Percentiles rank a stretch among this genome's conserved stretches.
These are phyloP conservation scores for Busseola fusca DNA, from an alignment of 2,888 invertebrate species.

Conservation along the genomic window DNA sequence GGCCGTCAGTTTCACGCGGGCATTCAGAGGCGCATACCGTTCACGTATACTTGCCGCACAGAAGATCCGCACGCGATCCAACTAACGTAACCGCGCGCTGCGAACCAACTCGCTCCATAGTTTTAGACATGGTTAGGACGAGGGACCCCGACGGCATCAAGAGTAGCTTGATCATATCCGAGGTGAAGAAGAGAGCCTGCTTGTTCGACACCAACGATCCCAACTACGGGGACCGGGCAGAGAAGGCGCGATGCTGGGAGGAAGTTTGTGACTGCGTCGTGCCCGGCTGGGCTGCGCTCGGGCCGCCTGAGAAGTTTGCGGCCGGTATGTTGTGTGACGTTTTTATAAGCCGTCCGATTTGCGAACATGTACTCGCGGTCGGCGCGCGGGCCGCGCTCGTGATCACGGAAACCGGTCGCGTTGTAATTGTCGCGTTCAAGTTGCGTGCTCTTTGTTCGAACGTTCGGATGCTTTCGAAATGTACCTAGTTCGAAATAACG, in stretches of 20 bases:
- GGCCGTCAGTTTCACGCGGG: slow-evolving; percentile 86
- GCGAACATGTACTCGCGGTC: slow-evolving; percentile 64
- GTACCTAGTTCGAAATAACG: slow-evolving; percentile 79
- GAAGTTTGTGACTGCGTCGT: slow-evolving; percentile 85
- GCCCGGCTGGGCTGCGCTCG: slow-evolving; percentile 82
- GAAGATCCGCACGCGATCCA: slow-evolving; percentile 68
- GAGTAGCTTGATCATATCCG: slow-evolving; percentile 80
- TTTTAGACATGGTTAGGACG: slow-evolving; percentile 78
- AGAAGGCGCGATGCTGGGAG: slow-evolving; percentile 85
- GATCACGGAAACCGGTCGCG: slow-evolving; percentile 71
- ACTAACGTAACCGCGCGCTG: slow-evolving; percentile 53
- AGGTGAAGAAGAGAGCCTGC: slow-evolving; percentile 83
- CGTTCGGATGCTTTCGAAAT: slow-evolving; percentile 81
- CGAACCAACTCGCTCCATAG: slow-evolving; percentile 29
- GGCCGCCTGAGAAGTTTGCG: slow-evolving; percentile 80
- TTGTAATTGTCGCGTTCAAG: slow-evolving; percentile 78
- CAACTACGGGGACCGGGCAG: slow-evolving; percentile 82
- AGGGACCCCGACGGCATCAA: slow-evolving; percentile 84
- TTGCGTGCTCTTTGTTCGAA: slow-evolving; percentile 86
- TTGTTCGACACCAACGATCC: slow-evolving; percentile 83
- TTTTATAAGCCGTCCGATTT: slow-evolving; percentile 68
- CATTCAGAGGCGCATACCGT: slow-evolving; percentile 78
- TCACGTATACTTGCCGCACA: slow-evolving; percentile 67
- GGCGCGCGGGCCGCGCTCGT: slow-evolving; percentile 60
- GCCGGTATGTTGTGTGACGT: slow-evolving; percentile 80